phyloP scores from a whole-genome alignment of 2,113 vertebrate genomes.

The Pao palembangensis region DNA sequence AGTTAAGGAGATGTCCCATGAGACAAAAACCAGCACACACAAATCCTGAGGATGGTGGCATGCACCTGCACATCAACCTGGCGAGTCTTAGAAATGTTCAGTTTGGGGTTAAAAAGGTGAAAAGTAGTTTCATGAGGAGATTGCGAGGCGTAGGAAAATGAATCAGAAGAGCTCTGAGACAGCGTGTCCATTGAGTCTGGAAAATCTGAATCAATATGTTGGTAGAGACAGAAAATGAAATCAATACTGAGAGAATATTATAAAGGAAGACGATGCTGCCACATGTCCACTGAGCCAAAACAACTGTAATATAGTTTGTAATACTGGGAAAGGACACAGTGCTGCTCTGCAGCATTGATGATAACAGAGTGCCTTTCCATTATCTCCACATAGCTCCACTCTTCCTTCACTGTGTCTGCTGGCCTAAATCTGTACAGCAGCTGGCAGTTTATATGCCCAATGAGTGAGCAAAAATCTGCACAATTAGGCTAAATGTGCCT shows the following conservation, averaged over 20 bases:
- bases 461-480: constrained; percentile 20
- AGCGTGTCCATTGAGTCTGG: constrained; percentile 9
- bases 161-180: not conserved
- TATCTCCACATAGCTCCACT: constrained; percentile 49
- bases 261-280: not conserved
- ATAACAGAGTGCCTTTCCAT: constrained; percentile 51
- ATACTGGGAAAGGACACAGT: constrained; percentile 4
- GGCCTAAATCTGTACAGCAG: constrained; percentile 33
- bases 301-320: not conserved
- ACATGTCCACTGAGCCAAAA: constrained; percentile 3
- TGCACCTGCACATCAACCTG: not conserved
- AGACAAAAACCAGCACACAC: constrained; percentile 28
- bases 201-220: constrained; percentile 20
- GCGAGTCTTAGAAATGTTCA: not conserved
- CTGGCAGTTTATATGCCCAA: constrained; percentile 26
- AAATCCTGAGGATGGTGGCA: not conserved
- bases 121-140: not conserved
- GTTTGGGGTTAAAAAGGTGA: not conserved
- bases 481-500: constrained; percentile 24
- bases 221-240: constrained; percentile 7
- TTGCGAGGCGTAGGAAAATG: not conserved
- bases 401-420: constrained; percentile 34
- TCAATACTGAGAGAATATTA: constrained; percentile 13
- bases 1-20: constrained; percentile 18
- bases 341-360: constrained; percentile 46